Evolutionary conservation across 2,888 invertebrate genomes (phyloP).

Genomic region (Formica aserva): DNA sequence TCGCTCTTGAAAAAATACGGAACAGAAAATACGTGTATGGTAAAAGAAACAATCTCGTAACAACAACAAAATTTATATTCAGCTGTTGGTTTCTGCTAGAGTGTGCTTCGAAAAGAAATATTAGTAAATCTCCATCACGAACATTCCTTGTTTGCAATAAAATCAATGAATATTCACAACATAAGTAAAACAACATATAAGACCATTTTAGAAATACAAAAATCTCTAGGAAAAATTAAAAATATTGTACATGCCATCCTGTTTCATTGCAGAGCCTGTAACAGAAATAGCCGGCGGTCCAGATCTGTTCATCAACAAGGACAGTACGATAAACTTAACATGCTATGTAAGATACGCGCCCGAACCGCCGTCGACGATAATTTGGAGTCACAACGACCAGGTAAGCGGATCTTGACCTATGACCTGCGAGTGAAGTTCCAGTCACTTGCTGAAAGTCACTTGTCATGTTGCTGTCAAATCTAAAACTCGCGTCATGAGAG

Average conservation of each 20-base stretch:
- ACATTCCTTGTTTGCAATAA: neutral
- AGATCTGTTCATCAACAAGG: slow-evolving; percentile 94
- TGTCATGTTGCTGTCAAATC: neutral
- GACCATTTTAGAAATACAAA: neutral
- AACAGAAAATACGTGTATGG: neutral
- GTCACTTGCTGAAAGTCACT: neutral
- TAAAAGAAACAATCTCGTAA: neutral
- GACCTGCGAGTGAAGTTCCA: neutral
- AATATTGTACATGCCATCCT: neutral
- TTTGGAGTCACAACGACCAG: slow-evolving; percentile 93
- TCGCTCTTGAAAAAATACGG: slow-evolving; percentile 2
- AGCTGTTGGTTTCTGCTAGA: neutral
- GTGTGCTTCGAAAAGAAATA: neutral
- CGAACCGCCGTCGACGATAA: slow-evolving; percentile 93
- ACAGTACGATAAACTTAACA: slow-evolving; percentile 95
- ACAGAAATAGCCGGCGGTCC: slow-evolving; percentile 94
- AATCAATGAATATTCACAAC: neutral
- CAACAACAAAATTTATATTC: neutral
- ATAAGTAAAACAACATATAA: neutral
- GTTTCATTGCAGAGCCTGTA: slow-evolving; percentile 90
- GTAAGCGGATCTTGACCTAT: slow-evolving; percentile 81
- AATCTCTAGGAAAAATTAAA: neutral
- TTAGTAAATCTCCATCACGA: neutral
- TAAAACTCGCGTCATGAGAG: neutral
- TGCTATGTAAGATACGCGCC: slow-evolving; percentile 94